Evolutionary conservation across 2,797 vertebrate genomes (phyloP).

Genomic region (Anisognathus igniventris): DNA sequence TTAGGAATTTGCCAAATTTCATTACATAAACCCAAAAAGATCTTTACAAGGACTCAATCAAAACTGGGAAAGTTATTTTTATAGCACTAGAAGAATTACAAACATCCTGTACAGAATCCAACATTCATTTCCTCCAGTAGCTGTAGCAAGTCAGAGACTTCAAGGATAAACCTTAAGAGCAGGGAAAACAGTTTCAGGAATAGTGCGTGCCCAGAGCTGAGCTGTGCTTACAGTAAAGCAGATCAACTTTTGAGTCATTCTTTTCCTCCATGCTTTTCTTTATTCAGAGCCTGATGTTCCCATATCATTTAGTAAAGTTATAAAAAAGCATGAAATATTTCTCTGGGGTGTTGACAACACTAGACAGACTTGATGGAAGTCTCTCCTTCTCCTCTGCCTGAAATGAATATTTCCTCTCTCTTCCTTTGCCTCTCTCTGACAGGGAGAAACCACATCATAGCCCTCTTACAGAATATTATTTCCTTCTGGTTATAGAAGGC

Average conservation of each 20-base stretch:
- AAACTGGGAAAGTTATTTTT: constrained; percentile 45
- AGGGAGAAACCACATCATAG: background rate
- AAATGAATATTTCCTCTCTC: background rate
- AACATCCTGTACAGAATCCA: constrained; percentile 42
- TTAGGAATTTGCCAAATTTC: background rate
- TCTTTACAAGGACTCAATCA: background rate
- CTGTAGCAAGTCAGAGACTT: background rate
- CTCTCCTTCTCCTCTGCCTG: background rate
- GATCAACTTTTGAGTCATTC: background rate
- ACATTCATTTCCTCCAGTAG: constrained; percentile 32
- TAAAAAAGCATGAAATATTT: background rate
- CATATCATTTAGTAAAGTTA: background rate
- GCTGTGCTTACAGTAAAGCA: constrained; percentile 1
- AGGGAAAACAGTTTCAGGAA: constrained; percentile 34
- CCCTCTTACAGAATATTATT: background rate
- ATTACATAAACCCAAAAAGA: background rate
- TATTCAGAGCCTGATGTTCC: background rate
- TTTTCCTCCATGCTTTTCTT: constrained; percentile 7
- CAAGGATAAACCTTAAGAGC: constrained; percentile 21
- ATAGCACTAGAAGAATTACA: background rate
- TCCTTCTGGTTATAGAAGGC: background rate
- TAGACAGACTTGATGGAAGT: background rate
- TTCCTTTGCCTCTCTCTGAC: background rate
- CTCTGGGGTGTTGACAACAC: background rate
- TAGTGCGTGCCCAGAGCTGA: background rate